Conservation (phyloP, 2,113 vertebrate genomes). For the Vireo altiloquus region DNA sequence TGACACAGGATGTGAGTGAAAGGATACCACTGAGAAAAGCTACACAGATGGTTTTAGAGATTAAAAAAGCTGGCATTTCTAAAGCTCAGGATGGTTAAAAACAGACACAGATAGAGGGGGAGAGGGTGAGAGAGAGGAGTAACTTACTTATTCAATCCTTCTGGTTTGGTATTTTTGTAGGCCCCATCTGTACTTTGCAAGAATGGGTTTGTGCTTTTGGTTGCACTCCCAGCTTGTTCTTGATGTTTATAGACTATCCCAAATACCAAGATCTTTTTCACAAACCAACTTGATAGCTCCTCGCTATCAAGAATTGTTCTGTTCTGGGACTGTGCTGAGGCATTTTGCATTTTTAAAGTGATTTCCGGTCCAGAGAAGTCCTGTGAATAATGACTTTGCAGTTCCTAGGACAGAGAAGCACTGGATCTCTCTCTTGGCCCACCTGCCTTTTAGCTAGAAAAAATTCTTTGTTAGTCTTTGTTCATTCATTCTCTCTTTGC, state of each 20-base stretch:
- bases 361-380: background rate
- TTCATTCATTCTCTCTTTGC: background rate
- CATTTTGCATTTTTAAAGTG: slow-evolving; percentile 7
- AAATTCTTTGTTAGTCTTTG: background rate
- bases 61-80: slow-evolving; percentile 33
- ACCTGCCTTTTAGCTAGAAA: background rate
- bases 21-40: slow-evolving; percentile 27
- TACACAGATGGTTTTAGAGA: slow-evolving; percentile 29
- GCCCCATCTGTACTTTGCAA: background rate
- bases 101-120: background rate
- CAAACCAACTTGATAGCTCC: slow-evolving; percentile 7
- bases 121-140: background rate
- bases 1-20: background rate
- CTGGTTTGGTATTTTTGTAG: slow-evolving; percentile 6
- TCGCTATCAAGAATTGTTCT: background rate
- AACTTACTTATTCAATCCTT: background rate
- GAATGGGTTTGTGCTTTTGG: slow-evolving; percentile 37
- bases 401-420: background rate
- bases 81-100: slow-evolving; percentile 10
- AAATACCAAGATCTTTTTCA: background rate
- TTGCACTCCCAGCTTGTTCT: slow-evolving; percentile 16
- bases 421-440: background rate
- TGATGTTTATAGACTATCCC: slow-evolving; percentile 23
- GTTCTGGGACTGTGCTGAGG: background rate
- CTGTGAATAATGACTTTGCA: background rate